phyloP scores from a whole-genome alignment of 1,140 invertebrate species.

The Meloidogyne exigua region DNA sequence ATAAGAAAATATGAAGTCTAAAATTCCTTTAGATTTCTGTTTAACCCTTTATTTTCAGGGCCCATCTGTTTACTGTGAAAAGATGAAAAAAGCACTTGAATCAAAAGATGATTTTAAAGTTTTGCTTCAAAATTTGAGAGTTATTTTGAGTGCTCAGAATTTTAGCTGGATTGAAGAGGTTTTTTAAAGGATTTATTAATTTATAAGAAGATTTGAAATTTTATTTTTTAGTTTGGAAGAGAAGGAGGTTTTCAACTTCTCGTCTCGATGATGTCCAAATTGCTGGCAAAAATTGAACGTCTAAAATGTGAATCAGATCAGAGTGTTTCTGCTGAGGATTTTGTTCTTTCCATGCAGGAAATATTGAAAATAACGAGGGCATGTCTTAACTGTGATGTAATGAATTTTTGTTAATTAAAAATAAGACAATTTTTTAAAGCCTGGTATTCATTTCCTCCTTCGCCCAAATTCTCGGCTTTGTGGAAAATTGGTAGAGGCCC shows the following conservation, averaged over 20 bases:
- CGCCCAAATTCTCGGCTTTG: slow-evolving; percentile 26
- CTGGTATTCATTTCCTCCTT: slow-evolving; percentile 34
- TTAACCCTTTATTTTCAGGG: no score
- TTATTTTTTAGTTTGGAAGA: slow-evolving; percentile 26
- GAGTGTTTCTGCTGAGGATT: slow-evolving; percentile 25
- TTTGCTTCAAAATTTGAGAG: slow-evolving; percentile 30
- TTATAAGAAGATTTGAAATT: neutral
- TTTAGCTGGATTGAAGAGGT: slow-evolving; percentile 36
- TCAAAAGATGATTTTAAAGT: slow-evolving; percentile 30
- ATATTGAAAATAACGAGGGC: slow-evolving; percentile 24
- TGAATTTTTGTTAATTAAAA: neutral
- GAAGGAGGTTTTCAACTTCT: slow-evolving; percentile 41
- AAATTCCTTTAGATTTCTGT: no score
- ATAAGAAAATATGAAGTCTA: no score
- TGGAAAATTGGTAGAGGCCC: slow-evolving; percentile 31
- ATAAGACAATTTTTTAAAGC: slow-evolving; percentile 8
- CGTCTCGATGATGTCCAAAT: slow-evolving; percentile 26
- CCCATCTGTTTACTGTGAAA: slow-evolving; percentile 22
- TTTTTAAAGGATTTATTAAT: neutral
- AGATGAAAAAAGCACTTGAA: slow-evolving; percentile 30
- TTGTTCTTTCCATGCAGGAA: slow-evolving; percentile 29
- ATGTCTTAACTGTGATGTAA: slow-evolving; percentile 32
- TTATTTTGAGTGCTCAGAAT: slow-evolving; percentile 18
- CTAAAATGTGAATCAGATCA: slow-evolving; percentile 4
- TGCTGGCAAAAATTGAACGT: slow-evolving; percentile 24